Base-by-base conservation (phyloP, 1,140 invertebrate genomes). In the Polypedilum pembai region DNA sequence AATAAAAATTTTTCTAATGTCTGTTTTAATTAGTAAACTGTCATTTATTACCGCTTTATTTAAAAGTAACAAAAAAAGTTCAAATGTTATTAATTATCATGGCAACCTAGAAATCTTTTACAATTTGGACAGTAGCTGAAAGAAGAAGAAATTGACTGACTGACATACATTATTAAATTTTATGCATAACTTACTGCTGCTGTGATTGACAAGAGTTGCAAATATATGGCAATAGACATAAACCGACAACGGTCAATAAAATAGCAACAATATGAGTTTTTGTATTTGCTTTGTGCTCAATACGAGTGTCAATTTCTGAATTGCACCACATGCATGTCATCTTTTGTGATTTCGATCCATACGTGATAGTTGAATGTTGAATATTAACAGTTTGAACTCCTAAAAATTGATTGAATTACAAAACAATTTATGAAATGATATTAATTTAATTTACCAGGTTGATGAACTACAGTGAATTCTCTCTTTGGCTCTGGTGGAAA, bases 61-160 rank as follows among this genome's bases (percentile, higher is more conserved):
- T 3, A 33, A 33, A 33, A 33, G 24, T 33, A 33, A 33, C 24
- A 33, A 33, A 33, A 33, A 33, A 33, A 33, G 1, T 33, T 1
- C 24, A n/a, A n/a, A n/a, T n/a, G n/a, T 33, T 33, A 33, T 15
- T 56, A 56, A 12, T n/a, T n/a, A 56, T 56, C 45, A 56, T 56
- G n/a, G 0, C 10, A 12, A 15, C 45, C 45, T 15, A 56, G n/a
- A 12, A 56, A 56, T 56, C 45, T 12, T n/a, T 56, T 56, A 15
- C 45, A 56, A 15, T 56, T 56, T n/a, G 45, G 45, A n/a, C 45
- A 56, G n/a, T 56, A 56, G n/a, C 45, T 56, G 45, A 3, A 56
- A 45, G 15, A 56, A 56, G 45, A 56, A n/a, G 45, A n/a, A 56
- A 56, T 33, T 56, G 45, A 56, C 15, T 56, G n/a, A 56, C 45